Evolutionary conservation across 2,888 invertebrate genomes (phyloP), one percentile per base, ranked within the genome.

Genomic region (Ichneumoninae sp.): DNA sequence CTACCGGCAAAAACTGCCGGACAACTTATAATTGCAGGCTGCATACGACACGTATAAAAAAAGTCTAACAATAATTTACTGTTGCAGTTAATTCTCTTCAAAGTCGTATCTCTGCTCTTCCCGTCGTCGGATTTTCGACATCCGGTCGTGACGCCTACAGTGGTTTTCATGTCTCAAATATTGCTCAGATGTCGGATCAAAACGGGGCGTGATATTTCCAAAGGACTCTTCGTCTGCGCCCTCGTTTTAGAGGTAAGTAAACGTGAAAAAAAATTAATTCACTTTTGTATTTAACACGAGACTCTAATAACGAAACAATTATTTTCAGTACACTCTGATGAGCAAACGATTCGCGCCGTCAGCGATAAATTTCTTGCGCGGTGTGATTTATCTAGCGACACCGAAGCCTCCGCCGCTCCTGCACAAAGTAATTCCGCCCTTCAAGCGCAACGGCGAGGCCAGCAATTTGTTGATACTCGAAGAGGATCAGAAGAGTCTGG

Each of bases 91-190:
- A 94, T 98, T 86, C 96, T 98, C 91, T 96, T 99, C 83, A 98
- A 98, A 94, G 91, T 98, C 86, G 95, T 98, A 3, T 96, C 97
- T 7, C 93, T 97, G 63, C 92, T 99, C 76, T 99, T 97, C 94
- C 97, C 98, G 75, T 90, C 98, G 0, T 98, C 98, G 0, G 99
- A 99, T 94, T 98, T 97, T 92, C 95, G 96, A 57, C 99, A 99
- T 95, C 96, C 96, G 0, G 96, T 99, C 3, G 97, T 97, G 19
- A 91, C 91, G 44, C 91, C 92, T 13, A 94, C 95, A 33, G 90
- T 97, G 88, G 94, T 97, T 86, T 98, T 98, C 89, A 97, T 98
- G 94, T 96, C 97, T 54, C 97, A 98, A 93, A 96, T 98, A 90
- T 93, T 98, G 88, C 95, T 95, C 2, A 94, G 95, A 88, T 95